Evolutionary conservation across 2,888 invertebrate species (phyloP).

Genomic region (Pimpla rufipes): DNA sequence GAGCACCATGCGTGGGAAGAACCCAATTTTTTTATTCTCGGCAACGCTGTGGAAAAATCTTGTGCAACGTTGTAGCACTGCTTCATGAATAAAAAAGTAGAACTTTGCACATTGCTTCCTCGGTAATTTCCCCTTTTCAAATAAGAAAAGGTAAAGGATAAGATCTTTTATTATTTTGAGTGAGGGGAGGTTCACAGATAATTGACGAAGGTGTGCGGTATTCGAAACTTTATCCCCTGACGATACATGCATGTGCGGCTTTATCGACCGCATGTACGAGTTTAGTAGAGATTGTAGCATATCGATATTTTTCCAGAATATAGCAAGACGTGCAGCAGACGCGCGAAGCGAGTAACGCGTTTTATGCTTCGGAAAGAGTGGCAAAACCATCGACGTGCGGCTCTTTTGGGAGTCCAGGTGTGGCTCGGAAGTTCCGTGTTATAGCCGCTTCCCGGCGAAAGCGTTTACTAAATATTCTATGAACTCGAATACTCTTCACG

Average conservation of each 20-base stretch:
- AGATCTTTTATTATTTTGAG: too few relatives aligned
- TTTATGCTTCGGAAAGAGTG: constrained; percentile 15
- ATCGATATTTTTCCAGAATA: neutral
- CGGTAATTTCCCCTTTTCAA: too few relatives aligned
- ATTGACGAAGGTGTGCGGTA: too few relatives aligned
- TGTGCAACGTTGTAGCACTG: neutral
- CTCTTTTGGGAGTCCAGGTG: constrained; percentile 23
- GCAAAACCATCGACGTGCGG: constrained; percentile 25
- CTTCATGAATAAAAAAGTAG: too few relatives aligned
- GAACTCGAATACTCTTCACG: neutral
- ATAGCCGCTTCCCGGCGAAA: constrained; percentile 5
- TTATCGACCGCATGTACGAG: neutral
- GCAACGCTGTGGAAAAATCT: neutral
- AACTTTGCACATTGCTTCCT: too few relatives aligned
- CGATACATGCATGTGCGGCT: neutral
- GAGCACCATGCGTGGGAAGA: neutral
- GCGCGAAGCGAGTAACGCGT: constrained; percentile 10
- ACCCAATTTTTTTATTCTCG: neutral
- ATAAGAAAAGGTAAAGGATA: neutral
- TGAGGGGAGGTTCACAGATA: too few relatives aligned
- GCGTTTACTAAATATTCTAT: constrained; percentile 22
- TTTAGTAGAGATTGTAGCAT: constrained; percentile 14
- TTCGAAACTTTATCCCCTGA: too few relatives aligned
- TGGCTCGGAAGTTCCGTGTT: constrained; percentile 25
- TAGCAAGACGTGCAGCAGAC: neutral